These are phyloP conservation scores for Bradypus variegatus DNA, from an alignment of 2,797 vertebrate species.

Conservation along the genomic window DNA sequence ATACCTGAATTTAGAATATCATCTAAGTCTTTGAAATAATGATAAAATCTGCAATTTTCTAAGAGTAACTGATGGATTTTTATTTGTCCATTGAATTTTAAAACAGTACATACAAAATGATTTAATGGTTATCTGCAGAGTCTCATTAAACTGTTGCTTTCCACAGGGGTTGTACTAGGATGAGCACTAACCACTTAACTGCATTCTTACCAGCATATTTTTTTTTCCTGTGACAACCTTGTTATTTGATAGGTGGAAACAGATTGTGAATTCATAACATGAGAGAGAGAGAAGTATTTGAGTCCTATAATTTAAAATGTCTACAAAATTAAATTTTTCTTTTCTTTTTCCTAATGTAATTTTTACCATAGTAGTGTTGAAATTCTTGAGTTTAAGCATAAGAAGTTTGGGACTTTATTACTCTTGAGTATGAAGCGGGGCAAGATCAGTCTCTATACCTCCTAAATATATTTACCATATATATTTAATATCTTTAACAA, in stretches of 20 bases:
- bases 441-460: slow-evolving; percentile 5
- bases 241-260: neutral
- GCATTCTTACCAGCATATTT: neutral
- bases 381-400: slow-evolving; percentile 14
- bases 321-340: neutral
- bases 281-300: neutral
- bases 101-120: neutral
- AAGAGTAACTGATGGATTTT: slow-evolving; percentile 1
- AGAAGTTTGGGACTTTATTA: neutral
- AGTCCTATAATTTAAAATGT: neutral
- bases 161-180: neutral
- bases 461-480: slow-evolving; percentile 16
- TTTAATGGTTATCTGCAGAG: neutral
- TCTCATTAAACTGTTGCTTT: slow-evolving; percentile 40
- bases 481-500: slow-evolving; percentile 26
- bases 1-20: slow-evolving; percentile 13
- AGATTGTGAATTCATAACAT: neutral
- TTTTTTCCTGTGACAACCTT: neutral
- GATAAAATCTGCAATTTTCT: slow-evolving; percentile 14
- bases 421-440: neutral
- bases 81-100: slow-evolving; percentile 22
- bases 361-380: slow-evolving; percentile 9
- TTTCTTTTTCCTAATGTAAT: neutral
- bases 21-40: neutral
- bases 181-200: neutral